A percentile compares a stretch with the other conserved stretches of the same genome.
These are phyloP conservation scores for Drosophila fungiperda DNA, from an alignment of 2,888 invertebrate species.

Conservation along the genomic window DNA sequence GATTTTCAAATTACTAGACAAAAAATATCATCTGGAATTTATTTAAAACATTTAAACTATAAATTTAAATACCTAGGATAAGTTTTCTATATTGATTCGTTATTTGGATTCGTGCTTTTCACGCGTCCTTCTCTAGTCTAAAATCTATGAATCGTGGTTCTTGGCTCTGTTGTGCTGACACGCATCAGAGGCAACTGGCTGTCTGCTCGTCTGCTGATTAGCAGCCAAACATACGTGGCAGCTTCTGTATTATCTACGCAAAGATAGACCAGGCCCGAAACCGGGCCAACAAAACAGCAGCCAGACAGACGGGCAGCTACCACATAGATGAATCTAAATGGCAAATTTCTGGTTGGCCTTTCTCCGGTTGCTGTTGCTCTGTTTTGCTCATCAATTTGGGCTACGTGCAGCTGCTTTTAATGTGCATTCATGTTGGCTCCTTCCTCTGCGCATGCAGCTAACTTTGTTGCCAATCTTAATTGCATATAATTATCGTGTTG, in stretches of 20 bases:
- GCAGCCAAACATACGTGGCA: constrained; percentile 36
- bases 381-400: constrained; percentile 49
- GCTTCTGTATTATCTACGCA: constrained; percentile 6
- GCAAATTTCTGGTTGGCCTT: constrained; percentile 33
- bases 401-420: constrained; percentile 55
- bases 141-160: background rate
- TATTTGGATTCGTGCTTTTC: background rate
- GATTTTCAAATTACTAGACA: background rate
- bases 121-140: constrained; percentile 19
- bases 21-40: background rate
- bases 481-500: constrained; percentile 70
- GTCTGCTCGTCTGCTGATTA: constrained; percentile 47
- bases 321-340: constrained; percentile 38
- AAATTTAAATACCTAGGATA: background rate
- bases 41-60: background rate
- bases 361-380: constrained; percentile 9
- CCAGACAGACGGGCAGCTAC: constrained; percentile 7
- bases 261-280: constrained; percentile 1
- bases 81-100: background rate
- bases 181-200: constrained; percentile 10
- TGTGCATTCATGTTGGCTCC: constrained; percentile 39
- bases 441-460: constrained; percentile 20
- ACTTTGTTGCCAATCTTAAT: constrained; percentile 62
- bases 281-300: background rate
- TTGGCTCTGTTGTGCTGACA: constrained; percentile 7